Evolutionary conservation across 2,888 invertebrate genomes (phyloP), one percentile per base, ranked within the genome.

Genomic region (Aphodius granarius): DNA sequence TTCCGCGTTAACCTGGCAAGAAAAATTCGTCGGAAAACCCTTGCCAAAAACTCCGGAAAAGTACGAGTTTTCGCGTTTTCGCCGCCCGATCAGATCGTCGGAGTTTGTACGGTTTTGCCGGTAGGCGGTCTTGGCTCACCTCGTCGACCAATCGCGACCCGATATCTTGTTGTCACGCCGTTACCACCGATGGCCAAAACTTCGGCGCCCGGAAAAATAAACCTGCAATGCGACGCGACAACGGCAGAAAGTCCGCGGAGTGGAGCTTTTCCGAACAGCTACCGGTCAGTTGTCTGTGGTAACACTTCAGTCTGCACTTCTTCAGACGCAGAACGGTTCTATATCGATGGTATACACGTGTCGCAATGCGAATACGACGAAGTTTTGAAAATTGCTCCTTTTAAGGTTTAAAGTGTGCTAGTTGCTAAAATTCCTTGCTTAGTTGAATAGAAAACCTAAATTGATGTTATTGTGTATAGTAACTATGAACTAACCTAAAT

Each of bases 171-270:
- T 13, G 43, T 43, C 43, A 43, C 43, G 13, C 6, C 21, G 16
- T 68, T 21, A 22, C 20, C 20, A 22, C 68, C 20, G 19, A 22
- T 21, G 68, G 21, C 20, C 68, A 16, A 68, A 68, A 21, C n/a
- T 21, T 21, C 68, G 68, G 68, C 68, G 20, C 68, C 80, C 82
- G 73, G 81, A 80, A 80, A 80, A 79, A 77, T 82, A 78, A 43
- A 83, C 83, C 81, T 84, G 85, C 85, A 84, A 82, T 85, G 85
- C 85, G 84, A 83, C 81, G 81, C 85, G 84, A 83, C 81, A 81
- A 72, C 77, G 75, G 76, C 78, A 78, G 79, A 79, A 19, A 68
- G n/a, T n/a, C n/a, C n/a, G n/a, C n/a, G n/a, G n/a, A n/a, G 68
- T 20, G n/a, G 68, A 80, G 80, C 80, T 82, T 81, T 79, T 78